Evolutionary conservation across 2,113 vertebrate genomes (phyloP).

Genomic region (Sander vitreus): DNA sequence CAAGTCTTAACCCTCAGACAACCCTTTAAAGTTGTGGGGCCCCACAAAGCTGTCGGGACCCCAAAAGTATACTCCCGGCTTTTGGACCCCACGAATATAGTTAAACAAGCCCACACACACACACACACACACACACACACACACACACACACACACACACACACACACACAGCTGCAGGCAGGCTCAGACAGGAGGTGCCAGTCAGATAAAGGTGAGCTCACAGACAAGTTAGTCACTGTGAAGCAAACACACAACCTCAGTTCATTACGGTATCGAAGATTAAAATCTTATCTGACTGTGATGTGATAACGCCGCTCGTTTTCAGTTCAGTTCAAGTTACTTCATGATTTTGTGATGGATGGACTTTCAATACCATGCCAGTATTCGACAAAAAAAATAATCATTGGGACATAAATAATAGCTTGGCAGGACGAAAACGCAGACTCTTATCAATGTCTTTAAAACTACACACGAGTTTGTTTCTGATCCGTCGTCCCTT

Average conservation of each 20-base stretch:
- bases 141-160: neutral
- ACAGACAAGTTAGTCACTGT: constrained; percentile 11
- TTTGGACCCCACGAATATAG: no score
- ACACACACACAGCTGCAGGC: constrained; percentile 2
- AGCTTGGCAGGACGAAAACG: neutral
- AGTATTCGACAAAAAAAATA: neutral
- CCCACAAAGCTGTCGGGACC: no score
- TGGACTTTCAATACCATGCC: neutral
- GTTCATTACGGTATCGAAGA: neutral
- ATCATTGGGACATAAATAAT: neutral
- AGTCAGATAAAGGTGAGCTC: constrained; percentile 23
- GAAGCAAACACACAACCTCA: neutral
- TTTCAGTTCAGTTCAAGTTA: neutral
- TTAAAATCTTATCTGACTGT: neutral
- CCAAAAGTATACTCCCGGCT: no score
- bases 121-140: neutral
- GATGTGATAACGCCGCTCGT: neutral
- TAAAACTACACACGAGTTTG: neutral
- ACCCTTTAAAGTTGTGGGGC: no score
- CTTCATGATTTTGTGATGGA: neutral
- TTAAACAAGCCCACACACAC: neutral
- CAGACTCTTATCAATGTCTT: neutral
- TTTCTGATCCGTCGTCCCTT: no score
- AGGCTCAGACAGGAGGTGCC: constrained; percentile 37
- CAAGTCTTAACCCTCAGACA: no score